These are phyloP conservation scores for Muscina levida DNA, from an alignment of 2,888 invertebrate species.

Conservation along the genomic window DNA sequence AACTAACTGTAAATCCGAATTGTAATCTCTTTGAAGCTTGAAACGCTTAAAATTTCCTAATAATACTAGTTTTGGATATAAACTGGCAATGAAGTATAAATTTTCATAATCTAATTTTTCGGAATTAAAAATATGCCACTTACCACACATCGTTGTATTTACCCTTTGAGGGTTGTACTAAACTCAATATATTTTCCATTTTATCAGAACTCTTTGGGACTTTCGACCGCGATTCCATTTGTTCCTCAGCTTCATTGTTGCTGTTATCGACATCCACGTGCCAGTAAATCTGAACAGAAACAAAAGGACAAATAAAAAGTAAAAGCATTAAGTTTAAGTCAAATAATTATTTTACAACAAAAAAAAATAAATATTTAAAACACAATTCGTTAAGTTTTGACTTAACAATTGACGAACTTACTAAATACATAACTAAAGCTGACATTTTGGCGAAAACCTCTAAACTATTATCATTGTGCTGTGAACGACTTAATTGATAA, in stretches of 20 bases:
- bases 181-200: conserved; percentile 70
- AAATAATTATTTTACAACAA: too few relatives aligned
- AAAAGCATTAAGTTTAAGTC: too few relatives aligned
- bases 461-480: conserved; percentile 68
- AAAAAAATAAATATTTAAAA: neutral
- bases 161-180: conserved; percentile 67
- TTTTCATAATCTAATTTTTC: too few relatives aligned
- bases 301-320: too few relatives aligned
- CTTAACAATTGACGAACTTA: too few relatives aligned
- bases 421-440: conserved; percentile 72
- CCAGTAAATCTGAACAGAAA: conserved; percentile 74
- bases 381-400: too few relatives aligned
- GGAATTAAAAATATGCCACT: neutral
- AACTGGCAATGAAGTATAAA: too few relatives aligned
- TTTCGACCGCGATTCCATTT: conserved; percentile 69
- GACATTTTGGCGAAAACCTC: conserved; percentile 73
- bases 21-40: too few relatives aligned
- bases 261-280: conserved; percentile 60
- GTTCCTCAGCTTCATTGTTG: conserved; percentile 28
- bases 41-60: too few relatives aligned
- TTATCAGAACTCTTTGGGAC: conserved; percentile 68
- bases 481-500: conserved; percentile 66
- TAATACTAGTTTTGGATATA: too few relatives aligned
- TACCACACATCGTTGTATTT: conserved; percentile 75
- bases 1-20: too few relatives aligned